Conservation (phyloP, 1,140 invertebrate species). For the Campoletis sonorensis region DNA sequence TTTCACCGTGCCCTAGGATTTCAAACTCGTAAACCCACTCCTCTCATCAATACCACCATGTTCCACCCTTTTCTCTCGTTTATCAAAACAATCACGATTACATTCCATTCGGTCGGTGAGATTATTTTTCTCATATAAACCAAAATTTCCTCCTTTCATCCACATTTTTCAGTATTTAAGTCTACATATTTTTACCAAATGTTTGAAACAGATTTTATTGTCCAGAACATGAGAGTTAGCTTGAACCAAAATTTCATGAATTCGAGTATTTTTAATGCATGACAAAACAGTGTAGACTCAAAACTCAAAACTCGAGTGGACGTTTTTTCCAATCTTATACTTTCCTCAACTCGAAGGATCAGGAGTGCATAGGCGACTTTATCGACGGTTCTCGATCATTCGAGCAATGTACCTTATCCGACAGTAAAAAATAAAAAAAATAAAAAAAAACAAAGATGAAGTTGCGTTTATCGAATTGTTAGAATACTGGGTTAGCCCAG, state of each 20-base stretch:
- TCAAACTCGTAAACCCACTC: neutral
- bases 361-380: too few species aligned
- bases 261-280: too few species aligned
- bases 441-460: neutral
- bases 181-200: neutral
- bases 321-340: too few species aligned
- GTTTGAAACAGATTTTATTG: too few species aligned
- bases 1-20: neutral
- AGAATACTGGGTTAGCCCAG: neutral
- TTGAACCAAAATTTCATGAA: too few species aligned
- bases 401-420: too few species aligned
- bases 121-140: neutral
- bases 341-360: too few species aligned
- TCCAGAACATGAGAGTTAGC: too few species aligned
- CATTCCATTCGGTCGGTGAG: neutral
- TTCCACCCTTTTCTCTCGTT: constrained; percentile 1
- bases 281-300: too few species aligned
- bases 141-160: neutral
- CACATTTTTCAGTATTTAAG: neutral
- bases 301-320: too few species aligned
- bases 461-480: neutral
- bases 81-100: neutral
- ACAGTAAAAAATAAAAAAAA: neutral
- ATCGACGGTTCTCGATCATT: too few species aligned
- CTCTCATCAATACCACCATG: neutral